Percentiles rank a stretch among this genome's conserved stretches.
Conservation (phyloP, 2,888 invertebrate genomes). For the Tupiocoris notatus region DNA sequence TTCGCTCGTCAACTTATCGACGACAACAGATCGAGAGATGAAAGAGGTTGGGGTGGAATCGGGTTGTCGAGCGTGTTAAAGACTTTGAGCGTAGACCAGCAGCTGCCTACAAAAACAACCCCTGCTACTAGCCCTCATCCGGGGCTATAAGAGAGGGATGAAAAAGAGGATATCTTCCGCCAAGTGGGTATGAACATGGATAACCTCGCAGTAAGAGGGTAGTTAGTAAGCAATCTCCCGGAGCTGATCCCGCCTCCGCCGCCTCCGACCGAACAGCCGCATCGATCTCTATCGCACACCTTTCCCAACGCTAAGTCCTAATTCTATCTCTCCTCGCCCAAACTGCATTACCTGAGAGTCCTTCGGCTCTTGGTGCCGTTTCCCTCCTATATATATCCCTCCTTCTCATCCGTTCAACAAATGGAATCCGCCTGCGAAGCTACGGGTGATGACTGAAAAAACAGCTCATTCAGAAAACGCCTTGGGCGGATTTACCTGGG, state of each 20-base stretch:
- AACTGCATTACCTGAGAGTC: not conserved
- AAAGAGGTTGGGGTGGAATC: no score
- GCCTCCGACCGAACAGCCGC: constrained; percentile 22
- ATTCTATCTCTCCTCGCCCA: constrained; percentile 16
- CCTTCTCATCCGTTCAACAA: no score
- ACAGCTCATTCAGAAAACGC: no score
- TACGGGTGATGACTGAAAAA: no score
- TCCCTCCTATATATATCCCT: no score
- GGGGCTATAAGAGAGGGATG: not conserved
- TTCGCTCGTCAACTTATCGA: no score
- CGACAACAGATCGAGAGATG: no score
- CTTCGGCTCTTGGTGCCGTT: not conserved
- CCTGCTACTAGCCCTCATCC: not conserved
- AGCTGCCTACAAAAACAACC: not conserved
- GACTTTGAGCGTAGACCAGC: not conserved
- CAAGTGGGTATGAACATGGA: constrained; percentile 34
- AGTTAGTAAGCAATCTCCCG: constrained; percentile 35
- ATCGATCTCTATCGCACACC: constrained; percentile 28
- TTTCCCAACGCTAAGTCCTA: constrained; percentile 19
- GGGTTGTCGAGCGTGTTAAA: no score
- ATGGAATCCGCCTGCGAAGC: no score
- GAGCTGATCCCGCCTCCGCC: constrained; percentile 31
- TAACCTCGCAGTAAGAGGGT: constrained; percentile 27
- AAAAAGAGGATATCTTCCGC: constrained; percentile 24
- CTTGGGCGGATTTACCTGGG: no score